These are phyloP conservation scores for Tridacna gigas DNA, from an alignment of 2,888 invertebrate species.

Conservation along the genomic window DNA sequence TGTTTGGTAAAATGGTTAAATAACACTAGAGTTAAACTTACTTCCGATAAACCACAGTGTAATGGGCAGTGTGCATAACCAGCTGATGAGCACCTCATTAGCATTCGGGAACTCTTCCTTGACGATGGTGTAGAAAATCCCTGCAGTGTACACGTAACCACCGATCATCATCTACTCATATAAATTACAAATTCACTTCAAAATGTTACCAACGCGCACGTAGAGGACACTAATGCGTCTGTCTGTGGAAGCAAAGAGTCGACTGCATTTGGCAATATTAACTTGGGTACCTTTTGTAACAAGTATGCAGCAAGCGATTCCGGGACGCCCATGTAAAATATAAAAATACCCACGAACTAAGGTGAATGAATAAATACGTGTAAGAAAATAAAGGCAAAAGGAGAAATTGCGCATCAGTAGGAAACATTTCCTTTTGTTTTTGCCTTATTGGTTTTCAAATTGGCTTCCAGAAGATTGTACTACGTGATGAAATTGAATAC, in stretches of 20 bases:
- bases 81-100: constrained; percentile 18
- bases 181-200: background rate
- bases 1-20: no score
- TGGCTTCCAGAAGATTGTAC: no score
- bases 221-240: background rate
- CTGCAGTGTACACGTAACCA: constrained; percentile 15
- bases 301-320: background rate
- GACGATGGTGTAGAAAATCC: constrained; percentile 16
- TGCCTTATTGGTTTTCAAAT: no score
- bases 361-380: no score
- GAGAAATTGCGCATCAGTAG: no score
- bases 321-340: background rate
- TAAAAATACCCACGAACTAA: no score
- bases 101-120: constrained; percentile 15
- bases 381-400: no score
- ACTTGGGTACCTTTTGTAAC: no score
- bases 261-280: background rate
- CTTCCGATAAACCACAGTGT: constrained; percentile 22
- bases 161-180: constrained; percentile 11
- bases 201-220: background rate
- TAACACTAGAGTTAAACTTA: background rate
- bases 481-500: no score
- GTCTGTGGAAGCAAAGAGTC: background rate
- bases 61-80: constrained; percentile 12
- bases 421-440: no score